Base-by-base conservation (phyloP, 2,797 vertebrate species). In the Ctenochaetus hawaiiensis region DNA sequence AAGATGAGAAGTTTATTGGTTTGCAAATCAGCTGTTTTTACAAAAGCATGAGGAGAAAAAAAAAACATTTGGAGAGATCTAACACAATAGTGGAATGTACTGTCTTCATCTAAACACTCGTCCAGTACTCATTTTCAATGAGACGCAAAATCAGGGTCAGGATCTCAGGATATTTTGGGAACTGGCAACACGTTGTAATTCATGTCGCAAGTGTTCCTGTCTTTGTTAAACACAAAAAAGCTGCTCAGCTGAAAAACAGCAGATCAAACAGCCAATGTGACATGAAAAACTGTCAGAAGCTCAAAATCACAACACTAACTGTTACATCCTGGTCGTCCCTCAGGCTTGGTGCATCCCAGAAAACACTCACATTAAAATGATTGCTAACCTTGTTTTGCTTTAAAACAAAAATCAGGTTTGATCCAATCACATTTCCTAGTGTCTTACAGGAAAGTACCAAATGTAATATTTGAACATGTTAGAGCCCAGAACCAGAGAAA, bases 1-100 rank as follows among this genome's bases (percentile, higher is more conserved):
- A 85, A 87, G 49, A 87, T 78, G 65, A 85, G 80, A 90, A 75
- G 73, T 93, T 93, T 93, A 92, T 91, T 93, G 59, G 65, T 86
- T 80, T 86, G 72, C 52, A 87, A 87, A 88, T 75, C 60, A 86
- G 67, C 78, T 2, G 58, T 90, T 89, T 89, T 88, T 86, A 90
- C 90, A 91, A 90, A 92, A 90, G 74, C 87, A 83, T 65, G 47
- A 62, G 49, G 48, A 44, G 26, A 53, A 43, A 48, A 48, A 67
- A 45, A 59, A 34, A 68, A 54, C 20, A 47, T 67, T 54, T 71
- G 53, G 37, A 66, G 23, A 58, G 51, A 60, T 47, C 22, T 53
- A 63, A 69, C 67, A 86, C 58, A 74, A 59, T 9, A 11, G 56
- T n/a, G 20, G 72, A 75, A 69, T 72, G 68, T 34, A 69, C 53